These are phyloP conservation scores for Podarcis cretensis DNA, from an alignment of 2,113 vertebrate species.

Conservation along the genomic window DNA sequence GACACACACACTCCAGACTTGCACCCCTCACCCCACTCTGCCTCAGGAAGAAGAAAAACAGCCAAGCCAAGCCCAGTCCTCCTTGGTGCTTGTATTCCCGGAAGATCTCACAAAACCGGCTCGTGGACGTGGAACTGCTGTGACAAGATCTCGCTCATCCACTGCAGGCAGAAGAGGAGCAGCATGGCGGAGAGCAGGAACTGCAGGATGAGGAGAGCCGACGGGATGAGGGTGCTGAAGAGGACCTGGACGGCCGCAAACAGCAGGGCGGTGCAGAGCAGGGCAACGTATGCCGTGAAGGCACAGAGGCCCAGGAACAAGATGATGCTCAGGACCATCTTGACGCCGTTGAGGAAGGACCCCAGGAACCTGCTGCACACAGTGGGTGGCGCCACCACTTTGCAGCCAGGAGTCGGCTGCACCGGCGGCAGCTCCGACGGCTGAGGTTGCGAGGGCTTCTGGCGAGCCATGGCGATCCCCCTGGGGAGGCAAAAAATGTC, in stretches of 20 bases:
- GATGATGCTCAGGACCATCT: background rate
- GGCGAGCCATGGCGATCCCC: background rate
- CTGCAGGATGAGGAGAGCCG: background rate
- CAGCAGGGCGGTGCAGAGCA: conserved; percentile 16
- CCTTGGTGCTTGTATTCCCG: background rate
- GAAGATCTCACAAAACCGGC: background rate
- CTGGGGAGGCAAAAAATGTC: background rate
- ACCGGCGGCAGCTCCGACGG: background rate
- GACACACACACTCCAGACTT: no score
- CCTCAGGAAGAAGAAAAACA: background rate
- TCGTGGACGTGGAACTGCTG: background rate
- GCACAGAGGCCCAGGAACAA: conserved; percentile 9
- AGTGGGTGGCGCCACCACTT: fast-evolving
- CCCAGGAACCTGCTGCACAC: background rate
- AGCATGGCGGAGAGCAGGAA: conserved; percentile 20
- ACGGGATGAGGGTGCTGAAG: conserved; percentile 13
- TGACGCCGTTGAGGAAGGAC: background rate
- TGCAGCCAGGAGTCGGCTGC: background rate
- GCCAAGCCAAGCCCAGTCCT: background rate
- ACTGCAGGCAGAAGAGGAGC: conserved; percentile 38
- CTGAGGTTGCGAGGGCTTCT: background rate
- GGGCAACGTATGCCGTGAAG: conserved; percentile 7
- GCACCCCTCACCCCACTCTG: background rate
- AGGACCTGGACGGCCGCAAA: conserved; percentile 12
- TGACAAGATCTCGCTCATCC: conserved; percentile 21